A percentile compares a stretch with the other conserved stretches of the same genome.
Conservation (phyloP, 2,888 invertebrate genomes). For the Microchrysa polita region DNA sequence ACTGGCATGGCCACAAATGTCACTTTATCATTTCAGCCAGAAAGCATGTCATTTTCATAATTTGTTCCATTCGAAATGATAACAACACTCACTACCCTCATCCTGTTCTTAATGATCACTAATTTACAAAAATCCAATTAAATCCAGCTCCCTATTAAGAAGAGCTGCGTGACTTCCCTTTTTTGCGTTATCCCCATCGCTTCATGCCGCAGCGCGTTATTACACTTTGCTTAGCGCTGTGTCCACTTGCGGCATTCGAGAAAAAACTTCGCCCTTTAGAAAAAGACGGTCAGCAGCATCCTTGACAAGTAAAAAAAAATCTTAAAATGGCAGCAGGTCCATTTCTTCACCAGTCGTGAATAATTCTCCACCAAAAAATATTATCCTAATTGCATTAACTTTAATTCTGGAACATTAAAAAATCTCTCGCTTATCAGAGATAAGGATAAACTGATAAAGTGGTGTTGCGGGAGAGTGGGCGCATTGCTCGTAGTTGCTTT, state of each 20-base stretch:
- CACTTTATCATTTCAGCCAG: constrained; percentile 24
- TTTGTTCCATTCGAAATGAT: constrained; percentile 45
- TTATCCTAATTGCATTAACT: constrained; percentile 51
- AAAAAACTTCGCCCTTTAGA: constrained; percentile 36
- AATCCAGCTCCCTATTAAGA: constrained; percentile 41
- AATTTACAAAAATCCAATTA: constrained; percentile 51
- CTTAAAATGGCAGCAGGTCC: constrained; percentile 16
- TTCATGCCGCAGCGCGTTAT: too few species aligned
- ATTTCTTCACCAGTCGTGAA: constrained; percentile 26
- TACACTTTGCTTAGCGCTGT: not conserved
- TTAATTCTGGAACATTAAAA: constrained; percentile 50
- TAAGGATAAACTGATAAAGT: constrained; percentile 45
- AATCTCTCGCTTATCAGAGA: constrained; percentile 49
- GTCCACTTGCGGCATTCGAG: not conserved
- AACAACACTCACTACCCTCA: constrained; percentile 45
- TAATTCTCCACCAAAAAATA: constrained; percentile 45
- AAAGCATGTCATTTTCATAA: constrained; percentile 44
- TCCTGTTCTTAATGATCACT: constrained; percentile 49
- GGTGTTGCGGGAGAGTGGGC: not conserved
- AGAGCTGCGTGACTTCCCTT: not conserved
- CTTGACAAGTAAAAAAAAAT: not conserved
- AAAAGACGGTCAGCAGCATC: constrained; percentile 16
- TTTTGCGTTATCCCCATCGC: not conserved
- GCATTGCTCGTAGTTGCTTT: not conserved
- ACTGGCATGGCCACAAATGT: not conserved